Evolutionary conservation across 2,797 vertebrate genomes (phyloP).

Genomic region (Sebastiscus albofasciatus): DNA sequence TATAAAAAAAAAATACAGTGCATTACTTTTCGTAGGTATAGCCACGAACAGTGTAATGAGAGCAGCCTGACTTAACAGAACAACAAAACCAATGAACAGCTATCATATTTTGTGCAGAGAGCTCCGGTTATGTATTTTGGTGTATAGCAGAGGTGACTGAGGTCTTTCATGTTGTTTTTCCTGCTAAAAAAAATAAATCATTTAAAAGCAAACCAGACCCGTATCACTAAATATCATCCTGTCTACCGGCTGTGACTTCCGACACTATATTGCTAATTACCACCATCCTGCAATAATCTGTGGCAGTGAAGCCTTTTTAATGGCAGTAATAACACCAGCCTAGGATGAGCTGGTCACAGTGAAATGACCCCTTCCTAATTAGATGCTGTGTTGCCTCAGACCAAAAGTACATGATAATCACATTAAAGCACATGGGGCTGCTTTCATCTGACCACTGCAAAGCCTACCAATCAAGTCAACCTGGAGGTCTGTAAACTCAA

Average conservation of each 20-base stretch:
- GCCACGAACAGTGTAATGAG: too few species aligned
- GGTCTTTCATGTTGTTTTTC: background rate
- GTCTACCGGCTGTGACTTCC: conserved; percentile 44
- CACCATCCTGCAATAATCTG: conserved; percentile 37
- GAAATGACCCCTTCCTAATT: conserved; percentile 71
- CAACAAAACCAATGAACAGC: background rate
- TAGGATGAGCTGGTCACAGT: conserved; percentile 53
- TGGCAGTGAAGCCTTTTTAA: conserved; percentile 56
- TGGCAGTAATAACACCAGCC: conserved; percentile 60
- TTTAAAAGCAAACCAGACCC: conserved; percentile 14
- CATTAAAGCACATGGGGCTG: conserved; percentile 57
- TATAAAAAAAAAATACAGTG: too few species aligned
- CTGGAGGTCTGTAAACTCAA: background rate
- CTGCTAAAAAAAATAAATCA: background rate
- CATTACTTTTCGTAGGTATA: too few species aligned
- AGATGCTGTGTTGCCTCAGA: conserved; percentile 62
- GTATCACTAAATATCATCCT: conserved; percentile 21
- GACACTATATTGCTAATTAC: conserved; percentile 62
- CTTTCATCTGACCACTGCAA: conserved; percentile 48
- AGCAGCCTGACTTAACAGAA: background rate
- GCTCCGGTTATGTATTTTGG: background rate
- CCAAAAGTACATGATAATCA: conserved; percentile 69
- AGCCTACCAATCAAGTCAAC: conserved; percentile 31
- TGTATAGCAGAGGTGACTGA: background rate
- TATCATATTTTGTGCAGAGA: background rate